Conservation (phyloP, 2,888 invertebrate species). For the Xestoiulus laeticollis region DNA sequence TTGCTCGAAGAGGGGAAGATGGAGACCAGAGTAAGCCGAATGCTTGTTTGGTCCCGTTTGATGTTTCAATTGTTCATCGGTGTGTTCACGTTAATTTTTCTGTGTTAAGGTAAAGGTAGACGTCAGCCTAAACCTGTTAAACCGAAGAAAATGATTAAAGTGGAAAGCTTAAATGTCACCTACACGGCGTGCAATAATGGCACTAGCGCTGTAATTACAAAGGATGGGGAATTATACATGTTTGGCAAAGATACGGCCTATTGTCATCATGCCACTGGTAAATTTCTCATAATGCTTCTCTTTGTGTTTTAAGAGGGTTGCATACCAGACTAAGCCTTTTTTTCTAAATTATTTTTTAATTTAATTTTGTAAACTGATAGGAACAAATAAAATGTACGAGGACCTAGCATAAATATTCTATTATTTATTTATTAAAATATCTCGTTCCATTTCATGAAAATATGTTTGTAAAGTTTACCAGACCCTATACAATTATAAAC, state of each 20-base stretch:
- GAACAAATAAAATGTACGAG: too few species aligned
- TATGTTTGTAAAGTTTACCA: too few species aligned
- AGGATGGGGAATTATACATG: slow-evolving; percentile 89
- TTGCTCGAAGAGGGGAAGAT: slow-evolving; percentile 91
- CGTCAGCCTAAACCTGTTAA: slow-evolving; percentile 89
- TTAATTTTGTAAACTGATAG: too few species aligned
- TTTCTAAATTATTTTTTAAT: too few species aligned
- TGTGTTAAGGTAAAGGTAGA: slow-evolving; percentile 65
- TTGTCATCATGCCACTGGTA: slow-evolving; percentile 75
- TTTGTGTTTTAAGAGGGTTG: too few species aligned
- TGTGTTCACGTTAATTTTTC: background rate
- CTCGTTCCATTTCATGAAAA: too few species aligned
- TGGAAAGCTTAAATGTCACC: slow-evolving; percentile 84
- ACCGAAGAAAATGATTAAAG: slow-evolving; percentile 89
- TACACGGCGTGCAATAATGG: slow-evolving; percentile 94
- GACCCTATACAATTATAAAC: too few species aligned
- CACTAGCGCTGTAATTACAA: slow-evolving; percentile 89
- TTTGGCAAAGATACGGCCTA: slow-evolving; percentile 93
- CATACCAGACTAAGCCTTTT: too few species aligned
- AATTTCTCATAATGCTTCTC: too few species aligned
- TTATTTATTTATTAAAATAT: too few species aligned
- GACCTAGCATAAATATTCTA: too few species aligned
- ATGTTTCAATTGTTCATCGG: background rate
- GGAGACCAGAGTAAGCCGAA: slow-evolving; percentile 76
- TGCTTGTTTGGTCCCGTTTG: background rate